Evolutionary conservation across 2,797 vertebrate species (phyloP).

Genomic region (Steatocranus sp.): DNA sequence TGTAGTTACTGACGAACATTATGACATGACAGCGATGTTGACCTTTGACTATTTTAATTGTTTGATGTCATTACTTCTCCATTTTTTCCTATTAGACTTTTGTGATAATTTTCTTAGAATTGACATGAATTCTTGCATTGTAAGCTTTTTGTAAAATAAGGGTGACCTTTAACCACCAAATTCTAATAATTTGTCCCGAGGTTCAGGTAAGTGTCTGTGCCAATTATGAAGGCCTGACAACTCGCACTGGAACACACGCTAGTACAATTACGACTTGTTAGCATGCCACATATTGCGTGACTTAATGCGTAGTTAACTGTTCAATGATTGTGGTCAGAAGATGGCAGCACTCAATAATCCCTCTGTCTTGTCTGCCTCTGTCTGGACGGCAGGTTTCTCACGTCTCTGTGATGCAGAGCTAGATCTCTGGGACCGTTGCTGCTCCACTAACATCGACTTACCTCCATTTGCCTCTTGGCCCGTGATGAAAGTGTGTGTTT

Average conservation of each 20-base stretch:
- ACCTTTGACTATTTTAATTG: not conserved
- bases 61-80: not conserved
- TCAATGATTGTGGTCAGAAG: constrained; percentile 14
- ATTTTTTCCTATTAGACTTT: not conserved
- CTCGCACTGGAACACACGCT: not conserved
- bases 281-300: not conserved
- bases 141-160: not conserved
- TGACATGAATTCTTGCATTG: not conserved
- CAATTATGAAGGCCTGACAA: not conserved
- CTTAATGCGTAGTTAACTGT: not conserved
- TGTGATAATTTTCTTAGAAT: not conserved
- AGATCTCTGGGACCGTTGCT: constrained; percentile 50
- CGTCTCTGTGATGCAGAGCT: constrained; percentile 74
- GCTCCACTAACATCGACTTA: constrained; percentile 51
- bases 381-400: constrained; percentile 69
- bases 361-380: constrained; percentile 24
- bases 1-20: not conserved
- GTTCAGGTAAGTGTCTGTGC: not conserved
- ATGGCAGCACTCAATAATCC: constrained; percentile 43
- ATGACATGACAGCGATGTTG: not conserved
- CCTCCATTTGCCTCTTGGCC: constrained; percentile 62
- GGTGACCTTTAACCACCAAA: not conserved
- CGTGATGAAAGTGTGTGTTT: constrained; percentile 63
- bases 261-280: not conserved
- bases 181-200: not conserved